phyloP scores from a whole-genome alignment of 2,797 vertebrate genomes.

The Gallinago stenura region DNA sequence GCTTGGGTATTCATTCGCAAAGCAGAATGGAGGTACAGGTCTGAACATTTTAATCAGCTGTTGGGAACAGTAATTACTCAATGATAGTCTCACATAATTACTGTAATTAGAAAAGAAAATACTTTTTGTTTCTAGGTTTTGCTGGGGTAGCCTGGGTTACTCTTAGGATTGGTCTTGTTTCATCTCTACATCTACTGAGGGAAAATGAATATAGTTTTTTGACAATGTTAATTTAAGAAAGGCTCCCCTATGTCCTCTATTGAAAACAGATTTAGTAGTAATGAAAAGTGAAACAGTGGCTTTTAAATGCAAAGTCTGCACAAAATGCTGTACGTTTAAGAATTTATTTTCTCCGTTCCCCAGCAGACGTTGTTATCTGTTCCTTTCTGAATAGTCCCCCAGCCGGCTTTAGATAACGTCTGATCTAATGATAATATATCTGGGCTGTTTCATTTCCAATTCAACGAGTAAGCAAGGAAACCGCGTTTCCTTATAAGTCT shows the following conservation, averaged over 20 bases:
- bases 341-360: not conserved
- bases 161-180: not conserved
- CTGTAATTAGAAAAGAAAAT: not conserved
- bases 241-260: rapidly evolving
- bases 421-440: not conserved
- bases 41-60: not conserved
- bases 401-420: conserved; percentile 31
- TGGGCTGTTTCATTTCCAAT: conserved; percentile 21
- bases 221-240: not conserved
- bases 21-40: not conserved
- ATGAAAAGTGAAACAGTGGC: not conserved
- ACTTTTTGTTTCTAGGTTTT: not conserved
- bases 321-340: not conserved
- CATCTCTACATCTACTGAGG: rapidly evolving
- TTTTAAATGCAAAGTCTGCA: not conserved
- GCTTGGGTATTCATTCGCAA: not conserved
- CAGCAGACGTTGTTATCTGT: not conserved
- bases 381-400: not conserved
- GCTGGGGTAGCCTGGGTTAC: not conserved
- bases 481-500: not conserved
- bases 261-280: not conserved
- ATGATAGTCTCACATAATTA: no score
- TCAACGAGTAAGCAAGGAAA: not conserved
- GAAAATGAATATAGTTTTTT: not conserved
- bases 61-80: no score